Evolutionary conservation across 2,113 vertebrate genomes (phyloP).

Genomic region (Panurus biarmicus): DNA sequence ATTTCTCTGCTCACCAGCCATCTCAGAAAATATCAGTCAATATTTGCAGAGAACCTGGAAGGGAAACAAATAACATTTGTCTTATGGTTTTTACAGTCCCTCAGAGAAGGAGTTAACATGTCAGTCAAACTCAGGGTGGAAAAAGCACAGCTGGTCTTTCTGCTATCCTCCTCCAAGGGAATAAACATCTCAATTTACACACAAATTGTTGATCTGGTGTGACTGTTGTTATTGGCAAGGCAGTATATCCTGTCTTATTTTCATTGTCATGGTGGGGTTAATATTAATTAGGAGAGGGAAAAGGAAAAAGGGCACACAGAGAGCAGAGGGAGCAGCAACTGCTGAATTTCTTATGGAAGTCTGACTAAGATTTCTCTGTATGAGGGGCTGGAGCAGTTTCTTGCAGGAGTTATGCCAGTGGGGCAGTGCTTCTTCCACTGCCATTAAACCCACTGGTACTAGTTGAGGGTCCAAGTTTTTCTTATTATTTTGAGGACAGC

Average conservation of each 20-base stretch:
- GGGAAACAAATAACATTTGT: background rate
- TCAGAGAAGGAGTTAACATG: background rate
- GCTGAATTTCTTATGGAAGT: background rate
- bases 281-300: background rate
- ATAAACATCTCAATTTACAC: background rate
- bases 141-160: background rate
- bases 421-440: background rate
- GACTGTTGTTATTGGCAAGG: background rate
- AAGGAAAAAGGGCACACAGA: background rate
- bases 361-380: background rate
- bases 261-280: background rate
- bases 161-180: background rate
- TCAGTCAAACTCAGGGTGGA: background rate
- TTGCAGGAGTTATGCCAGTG: rapidly evolving
- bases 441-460: background rate
- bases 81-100: background rate
- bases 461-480: rapidly evolving
- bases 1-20: background rate
- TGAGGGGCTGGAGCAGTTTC: background rate
- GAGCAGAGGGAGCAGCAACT: background rate
- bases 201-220: background rate
- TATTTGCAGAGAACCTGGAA: background rate
- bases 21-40: background rate
- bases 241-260: background rate
- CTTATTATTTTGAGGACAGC: background rate